Conservation (phyloP, 2,888 invertebrate genomes). For the Pseudococcus longispinus region DNA sequence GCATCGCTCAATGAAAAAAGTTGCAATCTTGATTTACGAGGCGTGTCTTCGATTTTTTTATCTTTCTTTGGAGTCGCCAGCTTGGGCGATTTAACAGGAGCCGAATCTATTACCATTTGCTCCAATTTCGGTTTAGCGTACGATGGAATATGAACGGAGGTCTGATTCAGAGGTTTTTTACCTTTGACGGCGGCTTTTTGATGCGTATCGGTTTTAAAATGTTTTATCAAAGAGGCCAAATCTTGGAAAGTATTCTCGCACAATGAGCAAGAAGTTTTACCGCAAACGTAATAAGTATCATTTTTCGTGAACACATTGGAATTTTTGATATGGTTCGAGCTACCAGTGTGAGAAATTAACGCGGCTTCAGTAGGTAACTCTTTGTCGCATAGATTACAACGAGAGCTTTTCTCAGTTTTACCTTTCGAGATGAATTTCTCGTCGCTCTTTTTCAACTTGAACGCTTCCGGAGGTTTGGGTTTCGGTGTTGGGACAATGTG, state of each 20-base stretch:
- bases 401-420: not conserved
- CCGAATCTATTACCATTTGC: not conserved
- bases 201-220: not conserved
- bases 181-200: not conserved
- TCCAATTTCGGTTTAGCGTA: not conserved
- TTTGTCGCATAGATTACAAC: not conserved
- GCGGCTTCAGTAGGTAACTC: not conserved
- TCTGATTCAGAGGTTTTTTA: not conserved
- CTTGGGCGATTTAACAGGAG: not conserved
- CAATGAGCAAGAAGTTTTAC: not conserved
- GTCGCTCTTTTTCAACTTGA: not conserved
- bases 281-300: not conserved
- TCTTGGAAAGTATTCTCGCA: not conserved
- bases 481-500: not conserved
- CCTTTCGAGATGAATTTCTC: conserved; percentile 8
- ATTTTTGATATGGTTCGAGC: not conserved
- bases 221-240: not conserved
- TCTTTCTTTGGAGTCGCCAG: not conserved
- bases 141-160: not conserved
- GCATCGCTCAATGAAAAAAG: not conserved
- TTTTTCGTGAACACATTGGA: not conserved
- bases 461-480: not conserved
- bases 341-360: not conserved
- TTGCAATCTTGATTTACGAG: not conserved
- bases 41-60: not conserved